A percentile compares a stretch with the other conserved stretches of the same genome.
Conservation (phyloP, 2,113 vertebrate species). For the Steatornis caripensis region DNA sequence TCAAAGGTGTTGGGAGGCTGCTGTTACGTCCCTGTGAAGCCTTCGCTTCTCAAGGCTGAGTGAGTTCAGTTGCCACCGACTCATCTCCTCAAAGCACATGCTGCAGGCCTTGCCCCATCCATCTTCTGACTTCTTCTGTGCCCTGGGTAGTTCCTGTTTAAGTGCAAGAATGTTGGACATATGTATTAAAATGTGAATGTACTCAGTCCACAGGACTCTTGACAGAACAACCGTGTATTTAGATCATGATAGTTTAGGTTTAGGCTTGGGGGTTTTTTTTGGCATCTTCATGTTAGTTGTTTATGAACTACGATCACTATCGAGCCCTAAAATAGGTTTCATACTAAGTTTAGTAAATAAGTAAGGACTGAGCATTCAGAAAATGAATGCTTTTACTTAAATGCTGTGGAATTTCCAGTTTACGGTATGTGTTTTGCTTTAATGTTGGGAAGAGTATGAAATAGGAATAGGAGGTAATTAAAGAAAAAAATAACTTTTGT, state of each 20-base stretch:
- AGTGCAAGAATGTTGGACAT: neutral
- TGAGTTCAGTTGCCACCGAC: rapidly evolving
- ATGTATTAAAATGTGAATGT: neutral
- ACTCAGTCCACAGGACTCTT: neutral
- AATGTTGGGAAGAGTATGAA: neutral
- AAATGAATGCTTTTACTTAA: constrained; percentile 6
- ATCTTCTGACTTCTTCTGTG: neutral
- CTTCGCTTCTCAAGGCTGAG: neutral
- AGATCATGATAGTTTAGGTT: neutral
- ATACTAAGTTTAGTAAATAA: neutral
- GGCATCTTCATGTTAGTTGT: neutral
- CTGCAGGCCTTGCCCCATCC: neutral
- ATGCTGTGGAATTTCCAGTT: neutral
- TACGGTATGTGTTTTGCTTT: neutral
- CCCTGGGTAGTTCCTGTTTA: neutral
- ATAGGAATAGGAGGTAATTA: neutral
- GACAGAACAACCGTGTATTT: neutral
- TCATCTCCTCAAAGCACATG: neutral
- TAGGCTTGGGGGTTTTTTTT: neutral
- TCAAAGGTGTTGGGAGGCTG: neutral
- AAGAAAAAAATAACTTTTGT: neutral
- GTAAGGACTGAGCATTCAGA: neutral
- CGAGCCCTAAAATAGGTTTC: neutral
- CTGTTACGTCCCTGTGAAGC: neutral
- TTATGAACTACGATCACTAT: neutral